These are phyloP conservation scores for Rhyacichthys aspro DNA, from an alignment of 2,797 vertebrate genomes.

Conservation along the genomic window DNA sequence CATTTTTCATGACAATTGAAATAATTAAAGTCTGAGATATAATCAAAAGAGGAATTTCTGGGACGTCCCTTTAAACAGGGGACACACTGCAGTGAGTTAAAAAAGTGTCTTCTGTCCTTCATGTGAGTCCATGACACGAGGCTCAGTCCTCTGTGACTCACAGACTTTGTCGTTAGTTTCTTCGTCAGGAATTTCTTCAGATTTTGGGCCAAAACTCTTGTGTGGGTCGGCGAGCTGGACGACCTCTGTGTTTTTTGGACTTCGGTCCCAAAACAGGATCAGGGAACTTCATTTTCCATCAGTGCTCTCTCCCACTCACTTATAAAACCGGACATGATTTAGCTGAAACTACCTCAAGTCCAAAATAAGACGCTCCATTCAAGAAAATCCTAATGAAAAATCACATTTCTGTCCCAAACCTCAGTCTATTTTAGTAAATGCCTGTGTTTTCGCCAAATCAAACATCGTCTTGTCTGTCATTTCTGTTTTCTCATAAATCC, in stretches of 20 bases:
- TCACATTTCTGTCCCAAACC: neutral
- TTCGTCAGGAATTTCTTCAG: constrained; percentile 33
- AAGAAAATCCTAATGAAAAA: neutral
- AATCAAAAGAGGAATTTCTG: constrained; percentile 2
- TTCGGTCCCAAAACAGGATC: constrained; percentile 31
- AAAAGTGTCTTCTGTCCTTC: constrained; percentile 30
- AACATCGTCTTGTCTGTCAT: constrained; percentile 19
- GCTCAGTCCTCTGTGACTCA: constrained; percentile 19
- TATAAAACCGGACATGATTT: constrained; percentile 4
- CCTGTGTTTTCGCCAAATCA: constrained; percentile 10
- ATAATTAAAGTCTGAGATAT: neutral
- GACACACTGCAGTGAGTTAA: constrained; percentile 21
- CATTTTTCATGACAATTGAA: too few relatives aligned
- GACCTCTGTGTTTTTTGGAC: constrained; percentile 13
- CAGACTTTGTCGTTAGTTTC: constrained; percentile 25
- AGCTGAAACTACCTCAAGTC: neutral
- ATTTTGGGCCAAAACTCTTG: constrained; percentile 17
- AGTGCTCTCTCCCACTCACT: neutral
- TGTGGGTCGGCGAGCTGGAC: constrained; percentile 8
- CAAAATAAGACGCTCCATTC: neutral
- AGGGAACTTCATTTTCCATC: neutral
- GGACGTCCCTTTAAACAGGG: constrained; percentile 14
- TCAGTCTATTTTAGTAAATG: neutral
- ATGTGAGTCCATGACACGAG: constrained; percentile 19
- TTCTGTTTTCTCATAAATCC: constrained; percentile 26